Evolutionary conservation across 53 echinoderm and acorn worm species (phyloP).

Genomic region (Holothuria scabra): DNA sequence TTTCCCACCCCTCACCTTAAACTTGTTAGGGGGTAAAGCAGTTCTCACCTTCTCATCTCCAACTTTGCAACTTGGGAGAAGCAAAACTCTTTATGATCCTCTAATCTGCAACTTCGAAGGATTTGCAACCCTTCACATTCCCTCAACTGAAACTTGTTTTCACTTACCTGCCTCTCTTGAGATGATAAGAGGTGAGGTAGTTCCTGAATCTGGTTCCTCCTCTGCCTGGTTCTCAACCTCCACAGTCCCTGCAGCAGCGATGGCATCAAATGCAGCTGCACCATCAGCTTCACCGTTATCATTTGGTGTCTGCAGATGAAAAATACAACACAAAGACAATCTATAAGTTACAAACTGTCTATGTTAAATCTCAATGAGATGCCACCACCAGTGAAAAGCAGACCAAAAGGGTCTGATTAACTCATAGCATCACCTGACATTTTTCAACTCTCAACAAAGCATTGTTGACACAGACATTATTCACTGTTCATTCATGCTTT

Average conservation of each 20-base stretch:
- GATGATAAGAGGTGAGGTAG: constrained; percentile 83
- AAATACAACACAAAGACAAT: background rate
- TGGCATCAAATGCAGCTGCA: constrained; percentile 95
- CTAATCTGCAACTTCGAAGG: too few species aligned
- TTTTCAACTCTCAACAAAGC: too few species aligned
- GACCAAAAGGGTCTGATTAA: too few species aligned
- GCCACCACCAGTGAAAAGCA: background rate
- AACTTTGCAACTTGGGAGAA: too few species aligned
- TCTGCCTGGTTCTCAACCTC: constrained; percentile 85
- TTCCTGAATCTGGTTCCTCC: constrained; percentile 52
- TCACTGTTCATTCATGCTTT: too few species aligned
- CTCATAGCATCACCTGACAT: too few species aligned
- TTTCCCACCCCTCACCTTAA: too few species aligned
- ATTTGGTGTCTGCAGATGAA: constrained; percentile 73
- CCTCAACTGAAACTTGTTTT: background rate
- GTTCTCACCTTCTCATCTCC: too few species aligned
- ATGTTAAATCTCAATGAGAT: background rate
- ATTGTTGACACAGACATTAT: too few species aligned
- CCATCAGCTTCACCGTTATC: constrained; percentile 81
- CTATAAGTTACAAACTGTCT: background rate
- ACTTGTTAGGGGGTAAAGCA: too few species aligned
- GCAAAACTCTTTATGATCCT: too few species aligned
- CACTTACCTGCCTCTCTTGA: constrained; percentile 82
- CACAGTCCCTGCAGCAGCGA: constrained; percentile 78
- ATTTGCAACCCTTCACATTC: too few species aligned